These are phyloP conservation scores for Erithacus rubecula DNA, from an alignment of 2,797 vertebrate species.

Conservation along the genomic window DNA sequence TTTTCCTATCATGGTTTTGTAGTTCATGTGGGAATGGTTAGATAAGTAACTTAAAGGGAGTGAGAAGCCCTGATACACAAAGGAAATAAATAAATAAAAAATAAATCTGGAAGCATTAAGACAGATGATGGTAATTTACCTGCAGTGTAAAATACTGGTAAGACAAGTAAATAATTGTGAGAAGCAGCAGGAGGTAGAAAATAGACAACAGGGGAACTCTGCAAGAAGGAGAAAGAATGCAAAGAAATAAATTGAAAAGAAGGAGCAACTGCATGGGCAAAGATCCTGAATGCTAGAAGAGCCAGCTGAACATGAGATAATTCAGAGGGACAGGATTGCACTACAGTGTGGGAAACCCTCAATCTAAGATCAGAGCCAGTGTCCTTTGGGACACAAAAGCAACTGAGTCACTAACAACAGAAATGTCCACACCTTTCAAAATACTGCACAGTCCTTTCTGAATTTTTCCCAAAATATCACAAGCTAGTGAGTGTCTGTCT, in stretches of 20 bases:
- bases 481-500: not conserved
- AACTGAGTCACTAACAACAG: not conserved
- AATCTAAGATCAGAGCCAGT: not conserved
- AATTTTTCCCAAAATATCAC: not conserved
- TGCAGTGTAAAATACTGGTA: not conserved
- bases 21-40: not conserved
- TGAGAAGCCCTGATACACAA: not conserved
- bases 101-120: not conserved
- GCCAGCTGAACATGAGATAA: not conserved
- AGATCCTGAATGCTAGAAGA: not conserved
- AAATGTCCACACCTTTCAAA: not conserved
- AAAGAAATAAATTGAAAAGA: not conserved
- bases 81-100: not conserved
- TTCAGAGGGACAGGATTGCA: not conserved
- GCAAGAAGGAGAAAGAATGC: not conserved
- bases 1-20: not conserved
- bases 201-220: not conserved
- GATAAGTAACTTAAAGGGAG: not conserved
- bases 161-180: not conserved
- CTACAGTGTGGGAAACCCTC: fast-evolving
- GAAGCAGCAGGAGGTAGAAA: not conserved
- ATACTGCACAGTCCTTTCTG: not conserved
- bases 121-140: not conserved
- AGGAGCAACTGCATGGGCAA: not conserved
- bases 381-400: not conserved